phyloP scores from a whole-genome alignment of 2,797 vertebrate species.

The Betta splendens region DNA sequence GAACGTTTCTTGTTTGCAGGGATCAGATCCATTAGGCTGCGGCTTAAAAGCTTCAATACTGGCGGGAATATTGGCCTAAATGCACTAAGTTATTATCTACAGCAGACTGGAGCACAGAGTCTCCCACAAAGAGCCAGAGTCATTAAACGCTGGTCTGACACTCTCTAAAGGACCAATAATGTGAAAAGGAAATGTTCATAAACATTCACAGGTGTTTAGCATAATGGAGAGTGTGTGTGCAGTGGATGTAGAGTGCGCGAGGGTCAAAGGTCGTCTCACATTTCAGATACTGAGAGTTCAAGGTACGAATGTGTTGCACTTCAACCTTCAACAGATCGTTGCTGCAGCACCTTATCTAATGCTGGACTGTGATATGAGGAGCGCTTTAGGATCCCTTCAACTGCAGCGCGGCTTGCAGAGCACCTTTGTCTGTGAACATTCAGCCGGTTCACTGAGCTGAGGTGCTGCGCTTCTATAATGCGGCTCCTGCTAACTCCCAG shows the following conservation, averaged over 20 bases:
- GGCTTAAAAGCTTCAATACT: conserved; percentile 47
- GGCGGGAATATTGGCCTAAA: conserved; percentile 26
- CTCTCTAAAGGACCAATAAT: too few species aligned
- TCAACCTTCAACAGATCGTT: too few species aligned
- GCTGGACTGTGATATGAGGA: background rate
- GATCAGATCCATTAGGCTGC: conserved; percentile 30
- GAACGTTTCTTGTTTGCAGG: conserved; percentile 13
- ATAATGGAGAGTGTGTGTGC: background rate
- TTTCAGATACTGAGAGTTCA: background rate
- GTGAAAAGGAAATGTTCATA: too few species aligned
- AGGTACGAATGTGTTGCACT: background rate
- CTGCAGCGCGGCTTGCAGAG: background rate
- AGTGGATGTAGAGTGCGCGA: too few species aligned
- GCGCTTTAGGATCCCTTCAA: background rate
- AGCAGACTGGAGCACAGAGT: conserved; percentile 19
- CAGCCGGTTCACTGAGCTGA: background rate
- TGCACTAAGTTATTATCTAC: conserved; percentile 19
- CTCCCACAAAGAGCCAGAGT: conserved; percentile 23
- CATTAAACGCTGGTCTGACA: conserved; percentile 23
- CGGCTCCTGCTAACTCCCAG: background rate
- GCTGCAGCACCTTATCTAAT: background rate
- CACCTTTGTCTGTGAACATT: background rate
- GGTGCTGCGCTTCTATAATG: background rate
- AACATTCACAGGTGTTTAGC: too few species aligned
- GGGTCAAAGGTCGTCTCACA: background rate